These are phyloP conservation scores for Suillia variegata DNA, from an alignment of 2,888 invertebrate genomes.

Conservation along the genomic window DNA sequence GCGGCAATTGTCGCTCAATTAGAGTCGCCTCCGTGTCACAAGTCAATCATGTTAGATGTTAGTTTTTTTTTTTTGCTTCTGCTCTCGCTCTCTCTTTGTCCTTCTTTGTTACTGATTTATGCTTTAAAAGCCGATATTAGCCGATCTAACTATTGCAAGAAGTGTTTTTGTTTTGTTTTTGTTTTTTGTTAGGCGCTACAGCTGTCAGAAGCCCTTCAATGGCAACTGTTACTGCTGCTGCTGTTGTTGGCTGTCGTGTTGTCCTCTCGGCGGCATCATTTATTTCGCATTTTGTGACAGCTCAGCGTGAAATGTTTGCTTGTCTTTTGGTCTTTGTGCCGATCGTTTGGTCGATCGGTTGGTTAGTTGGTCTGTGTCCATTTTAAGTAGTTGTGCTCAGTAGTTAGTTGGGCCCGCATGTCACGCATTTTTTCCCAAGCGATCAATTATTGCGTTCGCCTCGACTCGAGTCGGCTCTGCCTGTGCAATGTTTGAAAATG, in stretches of 20 bases:
- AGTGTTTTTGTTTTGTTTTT: no score
- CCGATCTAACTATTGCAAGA: no score
- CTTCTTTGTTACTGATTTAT: no score
- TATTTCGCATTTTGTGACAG: slow-evolving; percentile 58
- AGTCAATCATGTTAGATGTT: slow-evolving; percentile 58
- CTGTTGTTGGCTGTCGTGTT: not conserved
- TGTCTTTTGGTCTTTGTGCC: slow-evolving; percentile 32
- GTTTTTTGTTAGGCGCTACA: no score
- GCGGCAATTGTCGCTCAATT: slow-evolving; percentile 45
- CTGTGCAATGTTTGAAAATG: not conserved
- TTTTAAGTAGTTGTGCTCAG: no score
- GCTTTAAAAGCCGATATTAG: no score
- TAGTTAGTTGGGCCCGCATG: slow-evolving; percentile 26
- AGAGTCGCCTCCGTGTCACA: slow-evolving; percentile 57
- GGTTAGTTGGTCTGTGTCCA: no score
- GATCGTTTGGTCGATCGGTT: not conserved
- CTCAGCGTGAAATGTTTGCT: slow-evolving; percentile 58
- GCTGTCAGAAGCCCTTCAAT: no score
- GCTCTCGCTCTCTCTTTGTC: not conserved
- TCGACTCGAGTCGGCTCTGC: no score
- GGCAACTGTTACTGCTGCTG: slow-evolving; percentile 7
- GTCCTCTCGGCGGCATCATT: slow-evolving; percentile 49
- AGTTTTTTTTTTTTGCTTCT: not conserved
- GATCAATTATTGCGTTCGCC: slow-evolving; percentile 33
- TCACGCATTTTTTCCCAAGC: slow-evolving; percentile 31